Evolutionary conservation across 2,888 invertebrate genomes (phyloP), one percentile per base, ranked within the genome.

Genomic region (Caenorhabditis sp.): DNA sequence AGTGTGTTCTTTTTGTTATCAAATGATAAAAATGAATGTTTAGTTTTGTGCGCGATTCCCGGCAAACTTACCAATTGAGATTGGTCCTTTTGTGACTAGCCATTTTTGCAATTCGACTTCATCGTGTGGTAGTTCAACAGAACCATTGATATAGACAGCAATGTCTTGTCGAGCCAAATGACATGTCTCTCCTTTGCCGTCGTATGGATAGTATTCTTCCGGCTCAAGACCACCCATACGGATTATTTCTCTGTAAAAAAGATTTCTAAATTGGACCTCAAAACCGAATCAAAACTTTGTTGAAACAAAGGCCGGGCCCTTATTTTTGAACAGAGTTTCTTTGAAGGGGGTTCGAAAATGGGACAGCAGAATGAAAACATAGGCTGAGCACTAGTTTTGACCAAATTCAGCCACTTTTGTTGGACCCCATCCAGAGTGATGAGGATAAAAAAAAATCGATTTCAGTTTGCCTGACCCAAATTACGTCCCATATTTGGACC

Each of bases 161-260:
- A 79, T 70, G 59, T 78, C 82, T 27, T 72, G 66, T 36, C 76
- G 57, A 8, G 67, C 77, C 54, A 85, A 43, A 61, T 84, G 80
- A 65, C 85, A 85, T 3, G 76, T 76, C 57, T 86, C 84, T 12
- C 71, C 80, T 62, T 75, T 74, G 19, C 74, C 83, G 36, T 84
- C 93, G 88, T 99, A 99, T 0, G 95, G 95, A 89, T 99, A 99
- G 83, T 94, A 94, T 0, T 79, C 78, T 89, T 99, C 97, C 0
- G 91, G 90, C 89, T 97, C 96, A 68, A 97, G 88, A 0, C 97
- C 97, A 17, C 95, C 95, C 62, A 95, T 89, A 82, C 84, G 81
- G 31, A 85, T 82, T 65, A 88, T 88, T 65, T 88, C 86, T 66
- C 85, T 85, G 74, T 50, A 80, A 31, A 31, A 10, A 31, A 31